A percentile compares a stretch with the other conserved stretches of the same genome.
Conservation (phyloP, 1,140 invertebrate species). For the Listronotus oregonensis region DNA sequence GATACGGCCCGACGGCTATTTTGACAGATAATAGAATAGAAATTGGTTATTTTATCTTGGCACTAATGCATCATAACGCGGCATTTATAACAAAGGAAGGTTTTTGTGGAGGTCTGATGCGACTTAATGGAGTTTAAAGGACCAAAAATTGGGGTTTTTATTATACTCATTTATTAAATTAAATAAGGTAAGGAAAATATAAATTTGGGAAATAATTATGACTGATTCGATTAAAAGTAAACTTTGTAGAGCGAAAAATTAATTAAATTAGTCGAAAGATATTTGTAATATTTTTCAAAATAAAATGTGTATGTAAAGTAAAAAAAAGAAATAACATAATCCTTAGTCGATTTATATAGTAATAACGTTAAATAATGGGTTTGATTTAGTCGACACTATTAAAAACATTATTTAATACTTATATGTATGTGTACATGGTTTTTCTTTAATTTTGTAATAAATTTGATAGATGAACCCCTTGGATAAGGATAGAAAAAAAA, state of each 20-base stretch:
- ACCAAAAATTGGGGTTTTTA: slow-evolving; percentile 18
- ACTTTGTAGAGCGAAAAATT: not conserved
- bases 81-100: slow-evolving; percentile 26
- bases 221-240: not conserved
- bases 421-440: too few species aligned
- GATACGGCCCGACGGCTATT: slow-evolving; percentile 44
- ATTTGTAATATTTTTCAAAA: too few species aligned
- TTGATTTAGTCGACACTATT: too few species aligned
- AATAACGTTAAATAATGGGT: too few species aligned
- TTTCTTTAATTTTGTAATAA: too few species aligned
- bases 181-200: slow-evolving; percentile 1
- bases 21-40: slow-evolving; percentile 55
- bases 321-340: too few species aligned
- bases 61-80: slow-evolving; percentile 42
- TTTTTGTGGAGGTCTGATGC: slow-evolving; percentile 12
- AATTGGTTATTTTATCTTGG: slow-evolving; percentile 51
- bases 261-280: too few species aligned
- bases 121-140: slow-evolving; percentile 14
- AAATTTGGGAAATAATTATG: not conserved
- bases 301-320: too few species aligned
- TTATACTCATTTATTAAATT: slow-evolving; percentile 17
- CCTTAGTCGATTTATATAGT: too few species aligned
- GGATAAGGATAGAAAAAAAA: too few species aligned
- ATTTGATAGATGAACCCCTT: too few species aligned
- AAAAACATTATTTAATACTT: too few species aligned